Base-by-base conservation (phyloP, 1,140 invertebrate species). In the Listronotus bonariensis region DNA sequence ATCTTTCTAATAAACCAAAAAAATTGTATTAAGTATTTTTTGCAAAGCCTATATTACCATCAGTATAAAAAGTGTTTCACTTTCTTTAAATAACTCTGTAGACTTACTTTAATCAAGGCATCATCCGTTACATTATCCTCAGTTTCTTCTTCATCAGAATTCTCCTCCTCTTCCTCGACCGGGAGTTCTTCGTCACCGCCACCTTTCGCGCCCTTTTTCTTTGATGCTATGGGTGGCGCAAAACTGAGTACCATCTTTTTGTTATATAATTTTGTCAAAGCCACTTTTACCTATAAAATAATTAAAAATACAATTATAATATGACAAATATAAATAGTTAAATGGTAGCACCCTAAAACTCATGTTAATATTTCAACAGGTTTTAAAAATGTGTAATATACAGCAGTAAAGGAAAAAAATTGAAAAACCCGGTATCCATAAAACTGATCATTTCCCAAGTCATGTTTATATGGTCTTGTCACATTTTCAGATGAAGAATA, bases 231-330 rank as follows among this genome's bases (percentile, higher is more conserved):
- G 14, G 85, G 83, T 6, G 85, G 81, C 75, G 94, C 95, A 2
- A 91, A 89, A 54, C 89, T 84, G 46, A 88, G 79, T 26, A 84
- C 79, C 0, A 85, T 82, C 65, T 88, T 88, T 77, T 97, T 98
- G 76, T 98, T 98, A 76, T 96, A 96, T 0, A 88, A 82, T 43
- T 93, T 86, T 0, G 97, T 99, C 76, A 99, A 91, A 0, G 96
- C 93, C 14, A 93, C 86, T 83, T 98, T 99, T 0, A 91, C 86
- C 88, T 92, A 65, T 42, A 73, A 58, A 61, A 53, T n/a, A 71
- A 62, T 59, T 69, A 38, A 58, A 65, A 51, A 43, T 45, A n/a
- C n/a, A n/a, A n/a, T n/a, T n/a, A n/a, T n/a, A n/a, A n/a, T n/a
- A n/a, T n/a, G n/a, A n/a, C n/a, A n/a, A n/a, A n/a, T n/a, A n/a